These are phyloP conservation scores for Uropsilus gracilis DNA, from an alignment of 2,113 vertebrate genomes.

Conservation along the genomic window DNA sequence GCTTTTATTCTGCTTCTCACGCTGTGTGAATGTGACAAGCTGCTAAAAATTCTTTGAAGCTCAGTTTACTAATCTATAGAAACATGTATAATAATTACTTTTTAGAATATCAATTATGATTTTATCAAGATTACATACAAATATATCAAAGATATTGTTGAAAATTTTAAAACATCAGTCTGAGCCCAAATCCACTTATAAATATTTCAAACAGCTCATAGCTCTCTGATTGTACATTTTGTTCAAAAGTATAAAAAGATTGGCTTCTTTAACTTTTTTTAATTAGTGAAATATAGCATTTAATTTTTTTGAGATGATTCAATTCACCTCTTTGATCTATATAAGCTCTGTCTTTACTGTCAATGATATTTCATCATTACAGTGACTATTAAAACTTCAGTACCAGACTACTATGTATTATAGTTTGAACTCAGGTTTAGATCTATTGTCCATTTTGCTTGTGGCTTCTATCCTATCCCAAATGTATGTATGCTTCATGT, in stretches of 20 bases:
- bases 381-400: background rate
- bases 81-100: background rate
- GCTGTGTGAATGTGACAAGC: background rate
- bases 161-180: background rate
- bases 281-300: slow-evolving; percentile 14
- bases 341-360: background rate
- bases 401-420: background rate
- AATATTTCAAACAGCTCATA: slow-evolving; percentile 4
- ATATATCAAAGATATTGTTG: background rate
- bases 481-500: slow-evolving; percentile 30
- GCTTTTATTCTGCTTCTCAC: background rate
- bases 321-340: background rate
- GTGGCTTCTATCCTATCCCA: slow-evolving; percentile 19
- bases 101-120: background rate
- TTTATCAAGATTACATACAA: background rate
- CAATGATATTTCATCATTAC: slow-evolving; percentile 25
- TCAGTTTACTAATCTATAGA: background rate
- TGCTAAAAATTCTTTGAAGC: background rate
- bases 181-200: slow-evolving; percentile 15
- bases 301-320: background rate
- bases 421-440: background rate
- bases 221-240: background rate
- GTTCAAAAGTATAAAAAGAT: background rate
- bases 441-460: slow-evolving; percentile 37
- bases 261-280: slow-evolving; percentile 1